Evolutionary conservation across 1,140 invertebrate species (phyloP).

Genomic region (Rhynchophorus ferrugineus): DNA sequence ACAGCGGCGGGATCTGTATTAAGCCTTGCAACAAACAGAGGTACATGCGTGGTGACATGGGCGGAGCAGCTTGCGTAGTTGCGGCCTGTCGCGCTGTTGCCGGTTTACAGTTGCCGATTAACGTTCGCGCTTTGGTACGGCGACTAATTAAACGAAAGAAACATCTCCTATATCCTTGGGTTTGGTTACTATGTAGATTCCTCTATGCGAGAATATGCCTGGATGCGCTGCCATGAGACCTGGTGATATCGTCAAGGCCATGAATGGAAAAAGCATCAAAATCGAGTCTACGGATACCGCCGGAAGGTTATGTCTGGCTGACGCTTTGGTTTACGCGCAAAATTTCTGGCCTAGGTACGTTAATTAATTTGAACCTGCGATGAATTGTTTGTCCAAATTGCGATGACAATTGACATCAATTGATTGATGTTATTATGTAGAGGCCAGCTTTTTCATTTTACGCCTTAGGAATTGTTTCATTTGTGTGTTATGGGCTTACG

Average conservation of each 20-base stretch:
- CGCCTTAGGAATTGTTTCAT: too few species aligned
- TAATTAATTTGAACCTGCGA: not conserved
- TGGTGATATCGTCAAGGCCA: conserved; percentile 56
- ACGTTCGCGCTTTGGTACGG: conserved; percentile 42
- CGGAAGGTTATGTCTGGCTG: conserved; percentile 55
- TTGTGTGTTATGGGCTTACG: not conserved
- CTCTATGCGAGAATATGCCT: conserved; percentile 59
- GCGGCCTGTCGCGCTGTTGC: conserved; percentile 48
- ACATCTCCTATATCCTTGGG: not conserved
- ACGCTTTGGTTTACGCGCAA: conserved; percentile 55
- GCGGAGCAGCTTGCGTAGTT: conserved; percentile 55
- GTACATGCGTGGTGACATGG: conserved; percentile 60
- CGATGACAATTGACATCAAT: too few species aligned
- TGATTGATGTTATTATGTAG: too few species aligned
- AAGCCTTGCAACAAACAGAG: conserved; percentile 52
- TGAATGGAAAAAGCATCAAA: conserved; percentile 59
- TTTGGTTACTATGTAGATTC: conserved; percentile 36
- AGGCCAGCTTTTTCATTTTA: too few species aligned
- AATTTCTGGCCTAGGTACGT: conserved; percentile 49
- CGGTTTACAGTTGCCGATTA: conserved; percentile 49
- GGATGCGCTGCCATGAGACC: conserved; percentile 54
- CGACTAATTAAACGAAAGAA: not conserved
- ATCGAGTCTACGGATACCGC: conserved; percentile 61
- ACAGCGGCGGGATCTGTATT: conserved; percentile 58
- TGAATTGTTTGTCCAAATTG: too few species aligned